Evolutionary conservation across 2,113 vertebrate genomes (phyloP).

Genomic region (Elachura formosa): DNA sequence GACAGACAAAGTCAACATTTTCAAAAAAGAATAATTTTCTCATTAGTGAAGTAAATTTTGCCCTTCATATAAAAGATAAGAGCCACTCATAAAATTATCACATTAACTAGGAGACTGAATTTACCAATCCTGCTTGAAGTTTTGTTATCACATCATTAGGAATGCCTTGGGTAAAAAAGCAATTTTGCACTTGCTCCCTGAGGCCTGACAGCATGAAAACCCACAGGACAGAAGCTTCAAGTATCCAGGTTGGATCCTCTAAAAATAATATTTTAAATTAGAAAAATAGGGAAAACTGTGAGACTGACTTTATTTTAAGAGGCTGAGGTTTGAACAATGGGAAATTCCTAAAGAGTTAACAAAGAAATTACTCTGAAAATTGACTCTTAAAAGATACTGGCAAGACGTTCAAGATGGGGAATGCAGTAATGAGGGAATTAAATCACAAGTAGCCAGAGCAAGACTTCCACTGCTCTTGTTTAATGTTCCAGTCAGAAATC

Average conservation of each 20-base stretch:
- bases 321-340: not conserved
- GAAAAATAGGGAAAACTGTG: not conserved
- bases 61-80: not conserved
- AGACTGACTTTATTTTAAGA: not conserved
- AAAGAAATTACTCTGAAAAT: not conserved
- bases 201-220: not conserved
- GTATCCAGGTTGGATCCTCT: not conserved
- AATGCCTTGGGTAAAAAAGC: rapidly evolving
- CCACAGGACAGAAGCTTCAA: not conserved
- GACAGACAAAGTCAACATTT: not conserved
- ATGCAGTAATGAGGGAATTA: not conserved
- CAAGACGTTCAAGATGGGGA: not conserved
- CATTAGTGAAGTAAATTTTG: not conserved
- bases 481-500: not conserved
- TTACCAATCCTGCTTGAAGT: not conserved
- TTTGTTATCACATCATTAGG: not conserved
- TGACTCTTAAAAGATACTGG: not conserved
- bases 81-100: not conserved
- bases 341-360: not conserved
- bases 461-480: not conserved
- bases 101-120: not conserved
- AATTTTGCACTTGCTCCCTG: not conserved
- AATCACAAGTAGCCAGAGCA: not conserved
- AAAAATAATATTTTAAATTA: not conserved
- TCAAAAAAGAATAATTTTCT: not conserved